Evolutionary conservation across 2,888 invertebrate species (phyloP).

Genomic region (Eupithecia centaureata): DNA sequence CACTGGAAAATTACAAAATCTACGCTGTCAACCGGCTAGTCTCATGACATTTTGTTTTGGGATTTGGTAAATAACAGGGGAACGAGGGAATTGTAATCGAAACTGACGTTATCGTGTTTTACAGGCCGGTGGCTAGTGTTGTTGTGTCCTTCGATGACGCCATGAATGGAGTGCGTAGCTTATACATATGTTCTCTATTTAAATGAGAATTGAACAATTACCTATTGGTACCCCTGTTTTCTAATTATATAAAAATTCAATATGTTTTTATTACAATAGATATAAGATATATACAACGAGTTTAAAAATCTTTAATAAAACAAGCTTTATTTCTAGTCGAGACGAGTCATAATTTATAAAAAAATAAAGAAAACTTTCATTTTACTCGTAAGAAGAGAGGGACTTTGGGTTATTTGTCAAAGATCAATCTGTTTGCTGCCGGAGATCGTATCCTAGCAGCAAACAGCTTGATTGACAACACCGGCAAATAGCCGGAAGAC

Average conservation of each 20-base stretch:
- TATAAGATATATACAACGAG: too few species aligned
- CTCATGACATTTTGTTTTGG: not conserved
- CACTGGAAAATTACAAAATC: not conserved
- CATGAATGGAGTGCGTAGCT: not conserved
- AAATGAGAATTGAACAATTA: not conserved
- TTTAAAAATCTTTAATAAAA: too few species aligned
- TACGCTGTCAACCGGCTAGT: not conserved
- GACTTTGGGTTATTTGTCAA: not conserved
- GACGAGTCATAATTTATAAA: not conserved
- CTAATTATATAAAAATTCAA: too few species aligned
- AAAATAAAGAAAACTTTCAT: not conserved
- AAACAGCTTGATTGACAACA: slow-evolving; percentile 1
- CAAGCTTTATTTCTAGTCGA: too few species aligned
- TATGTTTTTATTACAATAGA: too few species aligned
- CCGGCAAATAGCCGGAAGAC: not conserved
- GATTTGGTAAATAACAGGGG: not conserved
- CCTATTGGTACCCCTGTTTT: too few species aligned
- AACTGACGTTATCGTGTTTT: too few species aligned
- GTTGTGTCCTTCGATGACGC: not conserved
- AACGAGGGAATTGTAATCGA: not conserved
- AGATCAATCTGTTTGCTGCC: not conserved
- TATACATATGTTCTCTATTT: not conserved
- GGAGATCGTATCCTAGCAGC: not conserved
- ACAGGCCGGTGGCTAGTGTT: too few species aligned
- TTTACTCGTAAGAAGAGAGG: not conserved